phyloP scores from a whole-genome alignment of 1,140 invertebrate genomes.

The Drosophila sp. region DNA sequence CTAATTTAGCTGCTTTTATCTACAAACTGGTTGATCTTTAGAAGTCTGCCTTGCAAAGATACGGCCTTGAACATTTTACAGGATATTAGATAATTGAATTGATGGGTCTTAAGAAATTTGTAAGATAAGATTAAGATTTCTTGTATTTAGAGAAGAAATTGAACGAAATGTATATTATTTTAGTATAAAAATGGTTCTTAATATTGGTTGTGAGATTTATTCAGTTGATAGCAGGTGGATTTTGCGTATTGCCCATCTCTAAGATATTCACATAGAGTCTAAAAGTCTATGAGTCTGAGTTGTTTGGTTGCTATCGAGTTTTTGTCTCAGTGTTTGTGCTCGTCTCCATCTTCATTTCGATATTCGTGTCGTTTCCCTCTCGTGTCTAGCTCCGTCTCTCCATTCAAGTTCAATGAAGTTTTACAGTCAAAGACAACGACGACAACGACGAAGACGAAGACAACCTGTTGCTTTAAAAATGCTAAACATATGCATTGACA shows the following conservation, averaged over 20 bases:
- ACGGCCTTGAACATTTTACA: too few relatives aligned
- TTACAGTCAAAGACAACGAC: conserved; percentile 42
- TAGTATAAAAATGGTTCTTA: too few relatives aligned
- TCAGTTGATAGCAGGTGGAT: too few relatives aligned
- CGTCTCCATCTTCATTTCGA: not conserved
- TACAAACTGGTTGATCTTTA: too few relatives aligned
- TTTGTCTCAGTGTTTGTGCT: not conserved
- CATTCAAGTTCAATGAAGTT: conserved; percentile 69
- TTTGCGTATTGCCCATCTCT: not conserved
- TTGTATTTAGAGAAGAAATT: too few relatives aligned
- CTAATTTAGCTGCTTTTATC: too few relatives aligned
- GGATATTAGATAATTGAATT: too few relatives aligned
- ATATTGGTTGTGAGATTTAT: too few relatives aligned
- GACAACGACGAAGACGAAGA: conserved; percentile 35
- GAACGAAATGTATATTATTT: too few relatives aligned
- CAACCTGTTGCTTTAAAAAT: conserved; percentile 77
- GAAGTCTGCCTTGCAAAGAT: too few relatives aligned
- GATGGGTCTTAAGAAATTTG: too few relatives aligned
- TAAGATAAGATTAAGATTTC: too few relatives aligned
- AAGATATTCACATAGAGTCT: not conserved
- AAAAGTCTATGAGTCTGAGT: not conserved
- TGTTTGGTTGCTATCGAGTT: conserved; percentile 7
- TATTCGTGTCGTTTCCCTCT: not conserved
- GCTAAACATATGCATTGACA: conserved; percentile 75
- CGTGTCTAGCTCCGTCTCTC: not conserved